Evolutionary conservation across 2,888 invertebrate genomes (phyloP), one percentile per base, ranked within the genome.

Genomic region (Agapetus fuscipes): DNA sequence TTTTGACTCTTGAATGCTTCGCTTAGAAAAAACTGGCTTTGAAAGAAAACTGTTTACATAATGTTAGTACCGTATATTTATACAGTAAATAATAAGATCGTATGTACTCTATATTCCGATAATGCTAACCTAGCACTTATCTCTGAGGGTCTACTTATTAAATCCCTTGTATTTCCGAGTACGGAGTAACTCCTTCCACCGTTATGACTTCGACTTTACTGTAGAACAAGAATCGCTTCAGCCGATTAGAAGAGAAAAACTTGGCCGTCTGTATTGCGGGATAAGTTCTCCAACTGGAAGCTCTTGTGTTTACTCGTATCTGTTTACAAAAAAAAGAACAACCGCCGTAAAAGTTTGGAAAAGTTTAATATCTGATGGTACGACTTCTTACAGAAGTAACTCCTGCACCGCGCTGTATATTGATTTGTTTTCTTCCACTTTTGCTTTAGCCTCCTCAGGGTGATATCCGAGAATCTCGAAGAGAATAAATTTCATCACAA

Each of bases 321-420:
- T 20, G 20, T 20, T 20, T 20, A 16, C 27, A 6, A 34, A 34
- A 39, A 39, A 35, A 39, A 24, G 30, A 27, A 10, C 26, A 27
- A 34, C 25, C 27, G 27, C 40, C 30, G 24, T 16, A 11, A 11
- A 40, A 40, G 27, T 34, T 40, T 26, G 17, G 16, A 17, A 27
- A 40, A 40, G 35, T 40, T 30, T 40, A 40, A 40, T 40, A 40
- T 40, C 40, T 40, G 40, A 40, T 40, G 40, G 40, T 35, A 31
- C 34, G 31, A 35, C 27, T 40, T 27, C 38, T 33, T 35, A 28
- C 17, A 29, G 20, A 40, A 20, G 31, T 29, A 29, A 29, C 30
- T 30, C 33, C 34, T 30, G 34, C 11, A 26, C 24, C 27, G 27
- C 34, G 20, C 35, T 40, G 34, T 31, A 40, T 40, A 40, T 40